Conservation (phyloP, 1,140 invertebrate genomes). For the Pseudachorutes palmiensis region DNA sequence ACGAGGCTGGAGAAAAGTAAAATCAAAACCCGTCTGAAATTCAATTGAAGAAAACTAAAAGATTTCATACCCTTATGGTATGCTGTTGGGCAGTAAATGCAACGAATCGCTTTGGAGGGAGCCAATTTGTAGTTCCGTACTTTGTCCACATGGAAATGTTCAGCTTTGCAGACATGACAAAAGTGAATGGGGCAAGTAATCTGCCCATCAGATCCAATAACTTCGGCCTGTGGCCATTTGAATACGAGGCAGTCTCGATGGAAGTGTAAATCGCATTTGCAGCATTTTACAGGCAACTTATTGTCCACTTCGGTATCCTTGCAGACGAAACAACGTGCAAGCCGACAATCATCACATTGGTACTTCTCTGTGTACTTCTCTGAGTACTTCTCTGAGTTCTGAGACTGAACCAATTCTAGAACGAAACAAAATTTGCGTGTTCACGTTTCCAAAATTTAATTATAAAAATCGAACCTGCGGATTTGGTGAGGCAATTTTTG, state of each 20-base stretch:
- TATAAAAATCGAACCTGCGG: not conserved
- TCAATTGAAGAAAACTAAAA: not conserved
- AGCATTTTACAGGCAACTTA: constrained; percentile 18
- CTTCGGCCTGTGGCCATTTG: constrained; percentile 28
- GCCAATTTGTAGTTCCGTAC: constrained; percentile 20
- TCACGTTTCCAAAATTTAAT: too few relatives aligned
- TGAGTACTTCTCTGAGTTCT: not conserved
- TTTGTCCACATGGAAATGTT: constrained; percentile 21
- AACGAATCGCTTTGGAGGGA: constrained; percentile 10
- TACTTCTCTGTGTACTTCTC: constrained; percentile 6
- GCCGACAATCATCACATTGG: constrained; percentile 24
- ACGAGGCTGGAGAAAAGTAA: constrained; percentile 8
- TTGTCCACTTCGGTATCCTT: constrained; percentile 7
- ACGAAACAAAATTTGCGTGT: not conserved
- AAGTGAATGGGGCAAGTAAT: constrained; percentile 33
- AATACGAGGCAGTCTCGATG: constrained; percentile 23
- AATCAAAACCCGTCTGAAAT: too few relatives aligned
- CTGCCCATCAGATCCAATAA: constrained; percentile 16
- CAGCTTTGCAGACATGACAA: constrained; percentile 32
- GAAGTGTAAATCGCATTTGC: constrained; percentile 24
- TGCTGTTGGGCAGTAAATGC: constrained; percentile 21
- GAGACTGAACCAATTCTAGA: not conserved
- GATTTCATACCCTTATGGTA: constrained; percentile 32
- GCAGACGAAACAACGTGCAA: constrained; percentile 25
- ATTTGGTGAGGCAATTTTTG: constrained; percentile 12